phyloP scores from a whole-genome alignment of 2,113 vertebrate genomes.

The Varanus salvator region DNA sequence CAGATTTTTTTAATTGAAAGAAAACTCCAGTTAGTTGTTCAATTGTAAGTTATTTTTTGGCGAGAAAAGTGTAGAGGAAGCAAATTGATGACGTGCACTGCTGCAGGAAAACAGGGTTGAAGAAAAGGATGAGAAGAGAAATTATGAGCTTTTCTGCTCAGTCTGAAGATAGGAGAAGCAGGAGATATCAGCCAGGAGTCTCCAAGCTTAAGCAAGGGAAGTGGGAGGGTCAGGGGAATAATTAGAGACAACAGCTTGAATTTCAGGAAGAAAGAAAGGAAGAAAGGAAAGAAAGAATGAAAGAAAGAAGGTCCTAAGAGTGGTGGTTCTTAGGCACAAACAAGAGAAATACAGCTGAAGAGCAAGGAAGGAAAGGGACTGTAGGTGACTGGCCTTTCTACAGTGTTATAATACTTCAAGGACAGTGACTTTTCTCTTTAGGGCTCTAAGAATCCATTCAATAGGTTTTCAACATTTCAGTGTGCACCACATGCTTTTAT shows the following conservation, averaged over 20 bases:
- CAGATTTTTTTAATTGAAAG: not conserved
- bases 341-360: not conserved
- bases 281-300: not conserved
- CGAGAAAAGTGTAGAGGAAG: not conserved
- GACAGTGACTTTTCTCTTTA: not conserved
- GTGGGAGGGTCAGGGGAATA: not conserved
- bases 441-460: not conserved
- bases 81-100: too few species aligned
- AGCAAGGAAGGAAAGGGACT: not conserved
- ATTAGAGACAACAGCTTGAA: not conserved
- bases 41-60: not conserved
- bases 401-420: not conserved
- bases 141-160: too few species aligned
- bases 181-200: not conserved
- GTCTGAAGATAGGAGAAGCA: not conserved
- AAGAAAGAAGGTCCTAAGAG: not conserved
- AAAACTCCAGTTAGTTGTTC: not conserved
- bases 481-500: too few species aligned
- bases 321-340: not conserved
- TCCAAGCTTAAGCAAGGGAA: not conserved
- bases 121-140: too few species aligned
- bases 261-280: not conserved
- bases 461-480: not conserved
- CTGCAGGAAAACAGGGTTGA: not conserved
- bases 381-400: not conserved